A percentile compares a stretch with the other conserved stretches of the same genome.
Conservation (phyloP, 2,113 vertebrate genomes). For the human region DNA sequence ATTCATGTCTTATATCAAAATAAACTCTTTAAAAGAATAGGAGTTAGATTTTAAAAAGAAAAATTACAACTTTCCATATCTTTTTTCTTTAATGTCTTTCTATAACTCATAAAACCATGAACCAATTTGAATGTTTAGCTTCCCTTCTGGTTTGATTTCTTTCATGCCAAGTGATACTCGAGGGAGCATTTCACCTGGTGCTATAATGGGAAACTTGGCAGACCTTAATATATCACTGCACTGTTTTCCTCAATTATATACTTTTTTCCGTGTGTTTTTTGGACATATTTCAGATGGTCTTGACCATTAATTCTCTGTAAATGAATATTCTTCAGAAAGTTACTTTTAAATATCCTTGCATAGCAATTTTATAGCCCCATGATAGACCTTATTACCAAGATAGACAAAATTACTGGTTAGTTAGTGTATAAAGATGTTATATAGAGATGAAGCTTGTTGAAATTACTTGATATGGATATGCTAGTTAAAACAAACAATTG, state of each 20-base stretch:
- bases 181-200: constrained; percentile 66
- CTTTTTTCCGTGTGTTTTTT: constrained; percentile 73
- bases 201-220: constrained; percentile 75
- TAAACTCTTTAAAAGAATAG: constrained; percentile 18
- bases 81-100: constrained; percentile 49
- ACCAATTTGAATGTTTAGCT: constrained; percentile 66
- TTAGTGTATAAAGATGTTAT: constrained; percentile 2
- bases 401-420: constrained; percentile 51
- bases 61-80: not conserved
- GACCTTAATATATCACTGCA: constrained; percentile 60
- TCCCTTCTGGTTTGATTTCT: constrained; percentile 67
- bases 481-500: constrained; percentile 14
- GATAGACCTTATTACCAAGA: constrained; percentile 56
- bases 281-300: constrained; percentile 78
- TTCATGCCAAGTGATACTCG: constrained; percentile 56
- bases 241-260: constrained; percentile 76
- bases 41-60: constrained; percentile 38
- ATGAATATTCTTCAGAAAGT: constrained; percentile 67
- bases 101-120: constrained; percentile 57
- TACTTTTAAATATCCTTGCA: constrained; percentile 61
- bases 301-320: constrained; percentile 72
- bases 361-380: constrained; percentile 63
- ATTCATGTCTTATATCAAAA: constrained; percentile 36
- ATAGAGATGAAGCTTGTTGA: not conserved
- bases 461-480: constrained; percentile 20